Evolutionary conservation across 2,888 invertebrate genomes (phyloP), one percentile per base, ranked within the genome.

Genomic region (Drosophila macrospina): DNA sequence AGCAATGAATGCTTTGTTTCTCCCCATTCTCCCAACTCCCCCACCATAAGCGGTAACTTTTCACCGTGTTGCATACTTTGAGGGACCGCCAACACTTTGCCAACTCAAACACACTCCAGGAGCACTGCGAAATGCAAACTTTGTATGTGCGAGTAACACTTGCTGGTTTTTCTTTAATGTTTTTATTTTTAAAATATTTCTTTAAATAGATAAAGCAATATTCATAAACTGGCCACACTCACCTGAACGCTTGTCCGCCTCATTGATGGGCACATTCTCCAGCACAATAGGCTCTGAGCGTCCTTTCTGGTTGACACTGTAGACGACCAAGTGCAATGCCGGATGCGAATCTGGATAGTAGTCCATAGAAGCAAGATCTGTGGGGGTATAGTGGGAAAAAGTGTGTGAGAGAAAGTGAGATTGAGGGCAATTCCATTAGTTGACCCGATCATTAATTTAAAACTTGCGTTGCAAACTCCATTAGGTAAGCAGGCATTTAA

Each of bases 201-300:
- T 20, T 37, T 32, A 39, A 62, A 37, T 59, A 47, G 45, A 20
- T 32, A 39, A 45, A 30, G 44, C 20, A 56, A 45, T 47, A 72
- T 55, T 68, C 72, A 76, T 72, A 72, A 62, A 45, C 13, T 41
- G 32, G 6, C 10, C 41, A n/a, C 32, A 85, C 91, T 92, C 93
- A 97, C 97, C 97, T 92, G 96, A 95, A 90, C 96, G 94, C 91
- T 95, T 96, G 80, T 97, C 97, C 50, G 97, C 96, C 91, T 97
- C 97, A 91, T 96, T 96, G 89, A 97, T 95, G 82, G 96, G 95
- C 85, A 97, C 96, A 90, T 97, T 97, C 91, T 97, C 97, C 68
- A 97, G 93, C 7, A 97, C 93, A 68, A 96, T 95, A 82, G 95
- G 95, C 85, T 97, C 97, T 68, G 97, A 96, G 73, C 95, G 95